Base-by-base conservation (phyloP, 1,140 invertebrate genomes). In the Trichoplusia ni region DNA sequence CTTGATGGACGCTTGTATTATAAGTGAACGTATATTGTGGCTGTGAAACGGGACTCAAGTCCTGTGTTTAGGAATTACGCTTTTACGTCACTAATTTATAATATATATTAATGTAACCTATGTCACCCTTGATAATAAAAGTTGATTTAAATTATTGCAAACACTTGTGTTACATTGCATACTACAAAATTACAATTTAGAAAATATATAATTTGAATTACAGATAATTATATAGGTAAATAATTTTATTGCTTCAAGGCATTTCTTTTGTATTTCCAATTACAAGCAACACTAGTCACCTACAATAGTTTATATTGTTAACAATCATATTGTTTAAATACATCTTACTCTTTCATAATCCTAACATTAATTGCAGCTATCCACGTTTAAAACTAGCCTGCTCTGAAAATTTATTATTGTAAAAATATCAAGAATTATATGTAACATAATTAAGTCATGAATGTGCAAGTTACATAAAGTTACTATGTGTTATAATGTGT, bases 1-100 rank as follows among this genome's bases (percentile, higher is more conserved):
- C 75, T 82, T 85, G 84, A 75, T 78, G 78, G 80, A 81, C 71
- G 82, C 82, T 86, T 85, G 81, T 78, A 79, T 80, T 77, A 68
- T 86, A 81, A 99, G 92, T 99, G 93, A 81, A 84, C 38, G 71
- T 85, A 77, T 86, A 89, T 76, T 84, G 84, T 90, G 87, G 85
- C 85, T 88, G 85, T 88, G 85, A 90, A 85, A 67, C 68, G 76
- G 81, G 82, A 73, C 73, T 74, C 67, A 61, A 71, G 72, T 77
- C 80, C 78, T 78, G 72, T 76, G 61, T 80, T 86, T 88, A 88
- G 82, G 79, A 86, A 77, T 79, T 89, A 90, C 73, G 85, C 87
- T 89, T 86, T 76, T 81, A 77, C 66, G 79, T 84, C 82, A 87
- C 79, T 87, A 81, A 88, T 84, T 86, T 81, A 82, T 83, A 77